Conservation (phyloP, 2,888 invertebrate genomes). For the Gymnosoma rotundatum region DNA sequence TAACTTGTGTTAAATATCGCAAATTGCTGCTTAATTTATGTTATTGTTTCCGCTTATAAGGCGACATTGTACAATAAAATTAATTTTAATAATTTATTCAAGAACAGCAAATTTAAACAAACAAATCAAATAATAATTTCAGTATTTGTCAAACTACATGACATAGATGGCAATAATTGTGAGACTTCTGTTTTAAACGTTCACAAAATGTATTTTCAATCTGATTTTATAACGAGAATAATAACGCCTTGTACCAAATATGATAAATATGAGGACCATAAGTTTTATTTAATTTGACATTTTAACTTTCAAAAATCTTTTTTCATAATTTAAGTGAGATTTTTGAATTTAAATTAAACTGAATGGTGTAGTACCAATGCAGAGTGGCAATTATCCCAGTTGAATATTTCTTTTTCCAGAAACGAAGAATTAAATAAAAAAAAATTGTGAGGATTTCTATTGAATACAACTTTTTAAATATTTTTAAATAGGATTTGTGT, state of each 20-base stretch:
- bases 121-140: constrained; percentile 37
- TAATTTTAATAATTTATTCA: constrained; percentile 25
- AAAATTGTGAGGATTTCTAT: too few species aligned
- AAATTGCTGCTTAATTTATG: constrained; percentile 37
- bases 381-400: too few species aligned
- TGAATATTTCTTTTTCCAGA: too few species aligned
- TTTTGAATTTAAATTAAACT: too few species aligned
- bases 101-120: not conserved
- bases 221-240: not conserved
- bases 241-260: not conserved
- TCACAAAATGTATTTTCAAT: constrained; percentile 20
- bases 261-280: not conserved
- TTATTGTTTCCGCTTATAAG: constrained; percentile 51
- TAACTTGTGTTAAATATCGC: not conserved
- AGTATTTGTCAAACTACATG: constrained; percentile 24
- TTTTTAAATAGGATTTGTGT: too few species aligned
- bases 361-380: too few species aligned
- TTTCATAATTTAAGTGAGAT: too few species aligned
- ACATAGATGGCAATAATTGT: constrained; percentile 32
- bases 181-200: constrained; percentile 39
- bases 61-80: not conserved
- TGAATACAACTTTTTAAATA: too few species aligned
- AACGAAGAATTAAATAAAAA: too few species aligned
- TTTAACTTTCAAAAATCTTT: too few species aligned
- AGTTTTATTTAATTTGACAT: too few species aligned